phyloP scores from a whole-genome alignment of 2,888 invertebrate species.

The Epinotia brunnichana region DNA sequence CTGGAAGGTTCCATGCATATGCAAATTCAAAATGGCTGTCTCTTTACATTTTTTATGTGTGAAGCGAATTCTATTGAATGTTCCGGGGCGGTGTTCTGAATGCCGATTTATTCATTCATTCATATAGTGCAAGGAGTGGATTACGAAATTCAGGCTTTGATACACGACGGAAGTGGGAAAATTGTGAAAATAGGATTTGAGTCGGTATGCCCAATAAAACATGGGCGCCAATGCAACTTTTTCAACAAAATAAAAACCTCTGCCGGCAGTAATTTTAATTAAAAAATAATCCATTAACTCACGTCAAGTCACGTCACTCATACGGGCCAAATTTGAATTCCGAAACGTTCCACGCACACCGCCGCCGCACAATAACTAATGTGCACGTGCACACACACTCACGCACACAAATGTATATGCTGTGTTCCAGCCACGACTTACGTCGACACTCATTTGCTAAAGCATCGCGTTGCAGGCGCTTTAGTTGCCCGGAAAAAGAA shows the following conservation, averaged over 20 bases:
- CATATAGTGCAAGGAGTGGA: constrained; percentile 32
- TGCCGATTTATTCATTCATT: constrained; percentile 44
- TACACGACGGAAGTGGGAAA: not conserved
- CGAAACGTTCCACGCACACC: constrained; percentile 37
- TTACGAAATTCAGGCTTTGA: constrained; percentile 20
- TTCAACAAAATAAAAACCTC: constrained; percentile 6
- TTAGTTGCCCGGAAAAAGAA: constrained; percentile 14
- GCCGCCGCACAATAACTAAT: constrained; percentile 31
- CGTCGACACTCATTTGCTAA: constrained; percentile 76
- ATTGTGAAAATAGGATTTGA: not conserved
- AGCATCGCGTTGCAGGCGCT: constrained; percentile 65
- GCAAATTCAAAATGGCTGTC: constrained; percentile 44
- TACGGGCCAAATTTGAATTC: constrained; percentile 39
- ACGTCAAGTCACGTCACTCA: constrained; percentile 40
- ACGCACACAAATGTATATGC: not conserved
- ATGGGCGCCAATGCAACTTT: not conserved
- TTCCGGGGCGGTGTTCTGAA: constrained; percentile 42
- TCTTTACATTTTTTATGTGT: constrained; percentile 45
- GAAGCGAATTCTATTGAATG: constrained; percentile 44
- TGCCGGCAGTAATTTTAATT: constrained; percentile 31
- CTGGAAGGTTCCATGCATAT: constrained; percentile 42
- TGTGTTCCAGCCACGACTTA: constrained; percentile 55
- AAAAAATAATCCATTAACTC: constrained; percentile 41
- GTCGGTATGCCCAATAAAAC: not conserved
- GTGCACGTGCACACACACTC: constrained; percentile 12